Evolutionary conservation across 2,888 invertebrate genomes (phyloP).

Genomic region (Incurvaria masculella): DNA sequence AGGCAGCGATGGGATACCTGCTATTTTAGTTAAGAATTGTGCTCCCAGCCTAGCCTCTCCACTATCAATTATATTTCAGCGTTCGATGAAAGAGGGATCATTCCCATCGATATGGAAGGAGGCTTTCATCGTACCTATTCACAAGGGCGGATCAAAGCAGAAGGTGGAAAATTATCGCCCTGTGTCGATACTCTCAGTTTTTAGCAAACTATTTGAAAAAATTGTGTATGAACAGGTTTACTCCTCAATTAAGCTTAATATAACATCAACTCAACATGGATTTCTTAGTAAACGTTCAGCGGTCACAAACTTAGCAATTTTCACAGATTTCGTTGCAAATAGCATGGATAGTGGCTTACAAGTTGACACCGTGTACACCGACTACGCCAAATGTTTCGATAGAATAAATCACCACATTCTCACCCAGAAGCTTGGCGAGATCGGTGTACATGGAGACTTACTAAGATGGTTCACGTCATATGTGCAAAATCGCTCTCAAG

Average conservation of each 20-base stretch:
- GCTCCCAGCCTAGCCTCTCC: background rate
- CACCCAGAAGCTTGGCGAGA: background rate
- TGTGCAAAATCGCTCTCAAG: background rate
- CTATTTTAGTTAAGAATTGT: background rate
- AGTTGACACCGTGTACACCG: constrained; percentile 4
- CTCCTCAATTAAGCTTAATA: background rate
- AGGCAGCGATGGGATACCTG: background rate
- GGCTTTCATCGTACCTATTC: constrained; percentile 6
- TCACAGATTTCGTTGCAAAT: background rate
- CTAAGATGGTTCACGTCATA: constrained; percentile 3
- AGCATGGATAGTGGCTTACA: background rate
- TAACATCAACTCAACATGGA: constrained; percentile 2
- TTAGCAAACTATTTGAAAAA: constrained; percentile 4
- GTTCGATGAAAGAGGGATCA: background rate
- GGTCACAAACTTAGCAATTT: constrained; percentile 1
- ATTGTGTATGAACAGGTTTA: constrained; percentile 2
- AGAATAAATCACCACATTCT: background rate
- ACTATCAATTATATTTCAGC: background rate
- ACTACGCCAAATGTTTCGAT: constrained; percentile 3
- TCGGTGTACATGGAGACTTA: constrained; percentile 2
- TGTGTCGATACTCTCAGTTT: constrained; percentile 5
- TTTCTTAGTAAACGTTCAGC: constrained; percentile 6
- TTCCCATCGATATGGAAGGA: constrained; percentile 7
- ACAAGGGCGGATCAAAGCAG: constrained; percentile 4
- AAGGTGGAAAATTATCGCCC: constrained; percentile 7